Percentiles rank a stretch among this genome's conserved stretches.
These are phyloP conservation scores for Decapterus maruadsi DNA, from an alignment of 2,797 vertebrate genomes.

Conservation along the genomic window DNA sequence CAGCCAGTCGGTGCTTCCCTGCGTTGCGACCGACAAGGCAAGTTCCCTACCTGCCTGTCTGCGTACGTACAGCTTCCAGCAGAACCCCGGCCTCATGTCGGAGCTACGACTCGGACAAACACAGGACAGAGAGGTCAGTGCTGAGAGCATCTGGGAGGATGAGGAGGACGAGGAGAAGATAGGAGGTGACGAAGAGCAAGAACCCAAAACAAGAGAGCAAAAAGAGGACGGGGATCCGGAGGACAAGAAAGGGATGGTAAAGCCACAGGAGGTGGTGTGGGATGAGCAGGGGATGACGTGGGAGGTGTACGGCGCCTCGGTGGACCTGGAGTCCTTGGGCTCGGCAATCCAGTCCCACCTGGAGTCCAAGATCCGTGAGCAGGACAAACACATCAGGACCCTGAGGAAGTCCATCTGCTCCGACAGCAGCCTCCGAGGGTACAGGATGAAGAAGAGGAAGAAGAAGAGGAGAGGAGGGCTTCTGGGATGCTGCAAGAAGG, in stretches of 20 bases:
- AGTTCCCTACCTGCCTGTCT: conserved; percentile 55
- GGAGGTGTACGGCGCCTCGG: conserved; percentile 91
- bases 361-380: conserved; percentile 90
- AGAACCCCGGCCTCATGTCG: neutral
- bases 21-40: neutral
- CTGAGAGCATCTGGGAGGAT: conserved; percentile 33
- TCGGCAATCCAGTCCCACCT: conserved; percentile 93
- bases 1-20: conserved; percentile 49
- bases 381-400: conserved; percentile 86
- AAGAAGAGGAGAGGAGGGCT: conserved; percentile 45
- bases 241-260: conserved; percentile 70
- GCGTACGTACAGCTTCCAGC: conserved; percentile 41
- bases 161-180: conserved; percentile 39
- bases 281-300: conserved; percentile 96
- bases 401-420: conserved; percentile 89
- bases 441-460: conserved; percentile 79
- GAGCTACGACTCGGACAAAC: neutral
- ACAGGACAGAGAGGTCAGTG: neutral
- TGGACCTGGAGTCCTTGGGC: conserved; percentile 91
- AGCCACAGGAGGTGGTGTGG: conserved; percentile 89
- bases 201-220: neutral
- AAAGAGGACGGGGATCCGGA: conserved; percentile 41
- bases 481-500: conserved; percentile 69
- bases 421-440: conserved; percentile 76
- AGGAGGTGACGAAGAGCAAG: neutral